phyloP scores from a whole-genome alignment of 2,797 vertebrate genomes.

The Coregonus sp. region DNA sequence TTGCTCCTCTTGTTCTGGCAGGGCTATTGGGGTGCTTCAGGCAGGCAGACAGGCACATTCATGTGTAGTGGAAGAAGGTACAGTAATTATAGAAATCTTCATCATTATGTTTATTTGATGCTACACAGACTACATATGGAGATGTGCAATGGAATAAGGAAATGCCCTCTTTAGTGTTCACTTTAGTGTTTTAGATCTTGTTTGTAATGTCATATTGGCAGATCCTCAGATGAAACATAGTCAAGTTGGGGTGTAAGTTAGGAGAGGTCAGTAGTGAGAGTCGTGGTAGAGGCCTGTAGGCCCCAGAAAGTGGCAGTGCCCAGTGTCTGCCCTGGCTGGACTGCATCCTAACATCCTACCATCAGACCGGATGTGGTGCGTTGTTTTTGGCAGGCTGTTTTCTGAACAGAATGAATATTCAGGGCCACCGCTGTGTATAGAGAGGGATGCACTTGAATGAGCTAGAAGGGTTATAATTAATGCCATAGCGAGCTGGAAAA shows the following conservation, averaged over 20 bases:
- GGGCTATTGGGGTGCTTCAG: too few species aligned
- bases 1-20: not conserved
- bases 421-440: constrained; percentile 13
- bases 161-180: too few species aligned
- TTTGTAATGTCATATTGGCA: not conserved
- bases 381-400: constrained; percentile 17
- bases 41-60: not conserved
- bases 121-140: not conserved
- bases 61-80: not conserved
- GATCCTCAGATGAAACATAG: too few species aligned
- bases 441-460: constrained; percentile 17
- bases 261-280: not conserved
- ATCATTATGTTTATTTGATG: not conserved
- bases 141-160: not conserved
- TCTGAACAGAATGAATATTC: constrained; percentile 17
- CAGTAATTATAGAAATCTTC: not conserved
- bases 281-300: not conserved
- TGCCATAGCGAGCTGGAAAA: constrained; percentile 14
- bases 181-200: too few species aligned
- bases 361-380: constrained; percentile 24
- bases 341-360: constrained; percentile 8
- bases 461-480: constrained; percentile 22
- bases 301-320: not conserved
- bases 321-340: constrained; percentile 3
- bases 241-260: too few species aligned